These are phyloP conservation scores for Halichondria panicea DNA, from an alignment of 37 sponge, comb jelly and placozoan species.

Conservation along the genomic window DNA sequence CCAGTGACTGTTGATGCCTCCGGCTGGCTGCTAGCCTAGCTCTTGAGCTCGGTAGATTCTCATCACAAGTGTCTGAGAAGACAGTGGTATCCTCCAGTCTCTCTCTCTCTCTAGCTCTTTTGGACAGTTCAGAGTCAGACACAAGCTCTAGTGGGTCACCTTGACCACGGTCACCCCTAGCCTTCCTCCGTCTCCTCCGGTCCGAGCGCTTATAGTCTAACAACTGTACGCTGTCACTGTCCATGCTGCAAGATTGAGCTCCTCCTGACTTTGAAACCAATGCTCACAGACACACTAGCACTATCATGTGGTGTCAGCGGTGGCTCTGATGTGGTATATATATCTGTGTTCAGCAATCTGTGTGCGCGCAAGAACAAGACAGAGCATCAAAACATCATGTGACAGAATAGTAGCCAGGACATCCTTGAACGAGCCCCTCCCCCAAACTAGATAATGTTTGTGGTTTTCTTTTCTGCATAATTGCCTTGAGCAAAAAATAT, in stretches of 20 bases:
- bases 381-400: too few relatives aligned
- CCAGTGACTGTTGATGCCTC: background rate
- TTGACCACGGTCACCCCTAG: background rate
- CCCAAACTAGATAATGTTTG: too few relatives aligned
- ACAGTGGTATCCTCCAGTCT: background rate
- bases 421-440: too few relatives aligned
- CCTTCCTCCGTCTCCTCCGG: background rate
- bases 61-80: slow-evolving; percentile 4
- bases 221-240: background rate
- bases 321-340: too few relatives aligned
- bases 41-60: slow-evolving; percentile 35
- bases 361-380: too few relatives aligned
- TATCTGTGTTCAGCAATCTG: too few relatives aligned
- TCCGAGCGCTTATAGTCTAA: background rate
- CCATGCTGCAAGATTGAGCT: background rate
- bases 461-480: too few relatives aligned
- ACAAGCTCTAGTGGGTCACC: background rate
- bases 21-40: slow-evolving; percentile 14
- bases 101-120: background rate
- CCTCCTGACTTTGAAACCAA: background rate
- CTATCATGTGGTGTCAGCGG: background rate
- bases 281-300: background rate
- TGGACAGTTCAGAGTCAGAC: background rate
- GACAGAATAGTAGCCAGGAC: too few relatives aligned
- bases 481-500: too few relatives aligned